These are phyloP conservation scores for Oligia strigilis DNA, from an alignment of 2,888 invertebrate genomes.

Conservation along the genomic window DNA sequence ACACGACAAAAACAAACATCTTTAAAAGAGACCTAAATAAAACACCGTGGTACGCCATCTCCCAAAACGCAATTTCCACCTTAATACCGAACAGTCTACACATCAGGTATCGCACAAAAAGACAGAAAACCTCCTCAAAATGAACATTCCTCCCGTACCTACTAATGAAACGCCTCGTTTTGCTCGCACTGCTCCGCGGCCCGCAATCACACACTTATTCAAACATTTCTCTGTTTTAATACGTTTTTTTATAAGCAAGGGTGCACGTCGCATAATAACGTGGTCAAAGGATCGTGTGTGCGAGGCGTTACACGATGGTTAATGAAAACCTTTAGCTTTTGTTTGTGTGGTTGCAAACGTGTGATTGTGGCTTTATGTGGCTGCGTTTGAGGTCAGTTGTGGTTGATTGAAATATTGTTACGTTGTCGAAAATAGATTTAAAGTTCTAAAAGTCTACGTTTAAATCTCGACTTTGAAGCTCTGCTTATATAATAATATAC, in stretches of 20 bases:
- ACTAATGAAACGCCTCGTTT: conserved; percentile 63
- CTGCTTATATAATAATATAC: neutral
- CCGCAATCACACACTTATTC: conserved; percentile 90
- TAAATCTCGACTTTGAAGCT: too few relatives aligned
- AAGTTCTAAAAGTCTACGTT: neutral
- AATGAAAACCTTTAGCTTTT: conserved; percentile 66
- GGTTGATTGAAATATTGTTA: conserved; percentile 29
- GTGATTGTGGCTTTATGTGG: conserved; percentile 31
- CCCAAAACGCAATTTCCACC: conserved; percentile 56
- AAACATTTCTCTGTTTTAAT: conserved; percentile 83
- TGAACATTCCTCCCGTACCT: conserved; percentile 59
- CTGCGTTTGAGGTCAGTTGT: conserved; percentile 24
- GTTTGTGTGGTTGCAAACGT: conserved; percentile 37
- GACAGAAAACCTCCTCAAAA: conserved; percentile 45
- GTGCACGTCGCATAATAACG: conserved; percentile 80
- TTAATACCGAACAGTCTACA: conserved; percentile 47
- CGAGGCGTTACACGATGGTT: conserved; percentile 57
- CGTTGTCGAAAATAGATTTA: neutral
- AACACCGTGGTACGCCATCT: neutral
- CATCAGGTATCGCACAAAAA: conserved; percentile 62
- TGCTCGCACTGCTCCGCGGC: conserved; percentile 58
- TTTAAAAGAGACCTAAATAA: neutral
- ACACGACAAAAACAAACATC: conserved; percentile 12
- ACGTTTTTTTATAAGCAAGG: conserved; percentile 81
- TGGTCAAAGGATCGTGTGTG: conserved; percentile 74